These are phyloP conservation scores for Leptothorax acervorum DNA, from an alignment of 2,888 invertebrate species.

Conservation along the genomic window DNA sequence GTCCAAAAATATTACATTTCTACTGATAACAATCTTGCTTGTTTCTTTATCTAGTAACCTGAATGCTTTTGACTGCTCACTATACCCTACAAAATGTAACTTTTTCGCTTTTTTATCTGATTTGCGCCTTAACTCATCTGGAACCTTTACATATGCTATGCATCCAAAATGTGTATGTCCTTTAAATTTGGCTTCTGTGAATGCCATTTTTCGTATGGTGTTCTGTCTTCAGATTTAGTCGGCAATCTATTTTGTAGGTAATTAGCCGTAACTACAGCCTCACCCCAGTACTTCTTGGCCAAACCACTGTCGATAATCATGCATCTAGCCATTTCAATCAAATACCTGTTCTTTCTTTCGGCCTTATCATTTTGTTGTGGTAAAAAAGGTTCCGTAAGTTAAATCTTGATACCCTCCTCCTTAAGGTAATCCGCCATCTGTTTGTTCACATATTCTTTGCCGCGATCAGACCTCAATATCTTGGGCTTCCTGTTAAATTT, in stretches of 20 bases:
- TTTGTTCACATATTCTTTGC: no score
- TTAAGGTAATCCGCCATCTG: no score
- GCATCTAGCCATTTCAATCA: constrained; percentile 14
- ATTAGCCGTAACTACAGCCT: constrained; percentile 20
- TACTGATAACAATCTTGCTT: background rate
- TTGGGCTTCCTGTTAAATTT: no score
- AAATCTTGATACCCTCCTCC: no score
- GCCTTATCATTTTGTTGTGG: background rate
- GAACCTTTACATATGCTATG: background rate
- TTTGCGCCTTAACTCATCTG: background rate
- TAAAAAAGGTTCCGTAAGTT: background rate
- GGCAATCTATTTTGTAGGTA: constrained; percentile 18
- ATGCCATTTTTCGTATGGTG: constrained; percentile 1
- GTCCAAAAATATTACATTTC: background rate
- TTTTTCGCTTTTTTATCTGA: background rate
- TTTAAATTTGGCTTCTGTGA: background rate
- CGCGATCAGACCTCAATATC: no score
- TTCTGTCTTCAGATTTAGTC: background rate
- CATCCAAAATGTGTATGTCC: background rate
- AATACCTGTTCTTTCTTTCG: background rate
- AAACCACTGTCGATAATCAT: background rate
- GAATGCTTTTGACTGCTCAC: background rate
- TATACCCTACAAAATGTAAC: background rate
- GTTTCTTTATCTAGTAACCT: background rate
- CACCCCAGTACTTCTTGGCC: constrained; percentile 19